These are phyloP conservation scores for Conistra vaccinii DNA, from an alignment of 2,888 invertebrate genomes.

Conservation along the genomic window DNA sequence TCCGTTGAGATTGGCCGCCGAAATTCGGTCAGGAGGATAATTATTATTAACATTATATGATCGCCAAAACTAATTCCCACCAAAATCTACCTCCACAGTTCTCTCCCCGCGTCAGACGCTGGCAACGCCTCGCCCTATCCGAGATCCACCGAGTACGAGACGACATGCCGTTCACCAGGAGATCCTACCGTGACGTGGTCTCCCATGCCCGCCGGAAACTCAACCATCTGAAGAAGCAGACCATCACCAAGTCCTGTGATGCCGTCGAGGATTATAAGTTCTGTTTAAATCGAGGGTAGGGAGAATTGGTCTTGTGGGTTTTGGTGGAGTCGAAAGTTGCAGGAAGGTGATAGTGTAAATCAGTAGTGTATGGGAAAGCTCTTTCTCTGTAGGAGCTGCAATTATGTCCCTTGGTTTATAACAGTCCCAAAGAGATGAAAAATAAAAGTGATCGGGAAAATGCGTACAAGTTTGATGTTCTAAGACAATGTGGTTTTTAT, in stretches of 20 bases:
- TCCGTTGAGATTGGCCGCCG: background rate
- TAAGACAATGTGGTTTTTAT: background rate
- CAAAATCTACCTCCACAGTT: constrained; percentile 68
- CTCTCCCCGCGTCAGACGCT: constrained; percentile 78
- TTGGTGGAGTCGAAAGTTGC: constrained; percentile 15
- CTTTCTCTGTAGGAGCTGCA: background rate
- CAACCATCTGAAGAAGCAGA: constrained; percentile 76
- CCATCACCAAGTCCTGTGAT: constrained; percentile 66
- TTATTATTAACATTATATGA: background rate
- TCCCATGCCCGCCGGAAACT: constrained; percentile 79
- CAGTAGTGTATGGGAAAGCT: background rate
- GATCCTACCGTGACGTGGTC: constrained; percentile 81
- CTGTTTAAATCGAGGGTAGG: constrained; percentile 66
- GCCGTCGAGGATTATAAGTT: constrained; percentile 70
- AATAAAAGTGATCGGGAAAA: background rate
- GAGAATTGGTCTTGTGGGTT: constrained; percentile 20
- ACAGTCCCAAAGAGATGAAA: background rate
- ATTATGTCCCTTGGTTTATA: background rate
- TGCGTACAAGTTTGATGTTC: background rate
- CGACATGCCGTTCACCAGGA: constrained; percentile 81
- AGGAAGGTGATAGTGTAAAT: background rate
- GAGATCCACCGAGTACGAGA: constrained; percentile 83
- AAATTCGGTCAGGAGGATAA: background rate
- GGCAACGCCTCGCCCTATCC: constrained; percentile 81
- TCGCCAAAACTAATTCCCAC: constrained; percentile 1